Evolutionary conservation across 2,113 vertebrate genomes (phyloP).

Genomic region (Saguinus imperator): DNA sequence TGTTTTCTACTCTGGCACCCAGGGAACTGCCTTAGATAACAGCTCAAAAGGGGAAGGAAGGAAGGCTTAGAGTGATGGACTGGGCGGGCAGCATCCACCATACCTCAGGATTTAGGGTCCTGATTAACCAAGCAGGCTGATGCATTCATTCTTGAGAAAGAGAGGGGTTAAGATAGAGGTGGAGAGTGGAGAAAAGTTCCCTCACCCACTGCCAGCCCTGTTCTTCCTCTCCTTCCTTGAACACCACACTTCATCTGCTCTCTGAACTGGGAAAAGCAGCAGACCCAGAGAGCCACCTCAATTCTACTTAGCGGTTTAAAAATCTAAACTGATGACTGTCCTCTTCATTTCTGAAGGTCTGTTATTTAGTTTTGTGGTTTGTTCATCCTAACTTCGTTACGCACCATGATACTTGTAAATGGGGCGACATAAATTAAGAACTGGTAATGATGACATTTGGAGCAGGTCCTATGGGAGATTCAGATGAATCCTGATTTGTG

Average conservation of each 20-base stretch:
- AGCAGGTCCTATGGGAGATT: not conserved
- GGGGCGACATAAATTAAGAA: constrained; percentile 18
- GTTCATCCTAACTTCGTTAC: not conserved
- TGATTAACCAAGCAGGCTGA: not conserved
- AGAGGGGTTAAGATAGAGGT: too few species aligned
- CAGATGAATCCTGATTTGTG: not conserved
- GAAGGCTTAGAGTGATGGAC: not conserved
- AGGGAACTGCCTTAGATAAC: not conserved
- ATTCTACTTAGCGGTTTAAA: not conserved
- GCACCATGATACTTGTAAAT: not conserved
- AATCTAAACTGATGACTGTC: constrained; percentile 13
- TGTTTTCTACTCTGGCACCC: not conserved
- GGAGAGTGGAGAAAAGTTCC: too few species aligned
- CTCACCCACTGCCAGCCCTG: not conserved
- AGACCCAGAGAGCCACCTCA: not conserved
- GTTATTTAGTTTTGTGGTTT: constrained; percentile 35
- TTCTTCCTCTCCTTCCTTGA: not conserved
- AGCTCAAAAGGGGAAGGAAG: too few species aligned
- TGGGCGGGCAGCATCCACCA: not conserved
- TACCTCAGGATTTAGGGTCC: not conserved
- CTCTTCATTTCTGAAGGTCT: not conserved
- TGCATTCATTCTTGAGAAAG: not conserved
- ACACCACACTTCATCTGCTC: constrained; percentile 13
- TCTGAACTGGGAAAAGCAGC: constrained; percentile 23
- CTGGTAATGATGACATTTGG: not conserved